phyloP scores from a whole-genome alignment of 64 coral and sea anemone species.

The Actinia equina region DNA sequence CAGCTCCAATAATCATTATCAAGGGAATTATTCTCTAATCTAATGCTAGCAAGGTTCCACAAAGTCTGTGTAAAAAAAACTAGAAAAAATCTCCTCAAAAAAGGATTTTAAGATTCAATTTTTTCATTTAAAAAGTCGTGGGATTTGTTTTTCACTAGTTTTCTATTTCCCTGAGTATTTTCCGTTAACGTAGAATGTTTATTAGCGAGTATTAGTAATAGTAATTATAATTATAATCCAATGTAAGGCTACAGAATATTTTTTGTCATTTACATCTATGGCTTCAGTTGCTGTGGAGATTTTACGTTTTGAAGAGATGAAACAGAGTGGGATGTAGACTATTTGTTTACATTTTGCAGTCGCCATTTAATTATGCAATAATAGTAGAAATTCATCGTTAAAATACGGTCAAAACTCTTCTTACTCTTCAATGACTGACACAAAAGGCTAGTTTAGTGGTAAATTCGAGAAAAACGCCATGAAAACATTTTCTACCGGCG shows the following conservation, averaged over 20 bases:
- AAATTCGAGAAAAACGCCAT: neutral
- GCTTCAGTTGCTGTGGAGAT: neutral
- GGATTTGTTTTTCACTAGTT: too few relatives aligned
- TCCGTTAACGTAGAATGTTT: too few relatives aligned
- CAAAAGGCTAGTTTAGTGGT: neutral
- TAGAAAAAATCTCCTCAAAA: neutral
- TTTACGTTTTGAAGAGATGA: neutral
- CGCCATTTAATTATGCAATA: neutral
- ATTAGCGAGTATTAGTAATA: neutral
- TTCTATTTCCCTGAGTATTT: too few relatives aligned
- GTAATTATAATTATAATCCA: neutral
- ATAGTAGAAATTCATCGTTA: neutral
- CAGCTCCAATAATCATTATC: neutral
- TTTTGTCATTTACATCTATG: neutral
- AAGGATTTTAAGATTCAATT: neutral
- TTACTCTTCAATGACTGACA: neutral
- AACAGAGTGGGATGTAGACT: neutral
- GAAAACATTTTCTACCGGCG: neutral
- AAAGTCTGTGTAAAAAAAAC: neutral
- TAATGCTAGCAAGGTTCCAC: neutral
- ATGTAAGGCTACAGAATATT: neutral
- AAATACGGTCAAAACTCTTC: neutral
- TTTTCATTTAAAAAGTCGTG: too few relatives aligned
- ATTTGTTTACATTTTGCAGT: neutral
- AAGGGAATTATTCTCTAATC: neutral